phyloP scores from a whole-genome alignment of 2,888 invertebrate genomes.

The Cosmopolites sordidus region DNA sequence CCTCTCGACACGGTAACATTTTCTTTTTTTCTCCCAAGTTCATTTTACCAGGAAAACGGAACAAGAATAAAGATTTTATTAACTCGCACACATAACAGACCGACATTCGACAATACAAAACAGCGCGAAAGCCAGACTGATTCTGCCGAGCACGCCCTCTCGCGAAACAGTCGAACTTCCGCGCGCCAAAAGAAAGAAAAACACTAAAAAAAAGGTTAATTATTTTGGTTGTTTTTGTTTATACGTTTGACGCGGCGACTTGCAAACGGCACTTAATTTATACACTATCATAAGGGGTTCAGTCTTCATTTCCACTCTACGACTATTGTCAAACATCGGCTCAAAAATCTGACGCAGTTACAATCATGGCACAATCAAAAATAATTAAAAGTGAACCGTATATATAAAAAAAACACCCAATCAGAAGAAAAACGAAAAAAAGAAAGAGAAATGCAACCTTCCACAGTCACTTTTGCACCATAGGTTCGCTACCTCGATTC shows the following conservation, averaged over 20 bases:
- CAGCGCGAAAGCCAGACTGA: too few species aligned
- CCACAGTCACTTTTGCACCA: conserved; percentile 11
- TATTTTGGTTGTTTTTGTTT: too few species aligned
- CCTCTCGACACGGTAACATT: conserved; percentile 47
- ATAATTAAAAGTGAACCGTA: conserved; percentile 22
- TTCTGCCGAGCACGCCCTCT: neutral
- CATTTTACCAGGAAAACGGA: conserved; percentile 36
- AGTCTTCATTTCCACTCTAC: conserved; percentile 39
- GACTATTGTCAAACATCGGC: conserved; percentile 42
- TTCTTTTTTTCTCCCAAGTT: conserved; percentile 4
- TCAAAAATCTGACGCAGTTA: conserved; percentile 35
- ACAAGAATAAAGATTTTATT: conserved; percentile 19
- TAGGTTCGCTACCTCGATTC: conserved; percentile 1
- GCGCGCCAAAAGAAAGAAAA: neutral
- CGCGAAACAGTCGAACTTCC: neutral
- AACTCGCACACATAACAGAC: conserved; percentile 28
- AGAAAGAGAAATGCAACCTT: conserved; percentile 24
- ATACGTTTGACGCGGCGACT: conserved; percentile 29
- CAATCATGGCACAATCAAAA: conserved; percentile 46
- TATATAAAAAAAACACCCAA: conserved; percentile 4
- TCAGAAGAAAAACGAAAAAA: conserved; percentile 4
- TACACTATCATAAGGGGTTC: conserved; percentile 35
- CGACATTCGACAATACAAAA: conserved; percentile 43
- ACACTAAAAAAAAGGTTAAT: neutral
- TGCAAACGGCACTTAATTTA: conserved; percentile 38